Base-by-base conservation (phyloP, 2,888 invertebrate species). In the Colletes collaris region DNA sequence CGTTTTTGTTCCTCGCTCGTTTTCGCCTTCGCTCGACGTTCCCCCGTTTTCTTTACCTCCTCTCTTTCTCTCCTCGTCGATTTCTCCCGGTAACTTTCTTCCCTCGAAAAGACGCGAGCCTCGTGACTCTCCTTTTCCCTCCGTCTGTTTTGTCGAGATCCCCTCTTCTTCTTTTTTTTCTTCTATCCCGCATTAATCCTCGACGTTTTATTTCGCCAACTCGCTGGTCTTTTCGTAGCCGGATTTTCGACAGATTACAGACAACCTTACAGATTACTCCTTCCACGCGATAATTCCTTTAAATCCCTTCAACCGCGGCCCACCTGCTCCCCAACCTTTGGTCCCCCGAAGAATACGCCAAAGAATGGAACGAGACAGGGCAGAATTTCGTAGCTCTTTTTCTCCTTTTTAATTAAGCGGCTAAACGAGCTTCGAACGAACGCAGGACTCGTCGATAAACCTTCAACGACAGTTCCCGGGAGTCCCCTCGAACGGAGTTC, bases 401-500 rank as follows among this genome's bases (percentile, higher is more conserved):
- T 27, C 27, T 27, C 27, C 27, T 27, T 27, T 86, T 85, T 82
- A 84, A 86, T 86, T 85, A 84, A 85, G 73, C 80, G 65, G 55
- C 27, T 74, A 79, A 77, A 72, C 76, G 79, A 83, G 79, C 82
- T 82, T 75, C 72, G 79, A 58, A 67, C 74, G 66, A 73, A 75
- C 69, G 59, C 58, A 68, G 76, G 76, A 65, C 70, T 82, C 73
- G 53, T 69, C 82, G 81, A 82, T 82, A 76, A 84, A 84, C 76
- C 82, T 77, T 81, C 76, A 84, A 81, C 65, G 75, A 82, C 73
- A 75, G 65, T 10, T 5, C 11, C 75, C 64, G 27, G 27, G 27
- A 55, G 27, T 49, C 56, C 63, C 72, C 40, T 49, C 44, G 63
- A 52, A 13, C 37, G 52, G 40, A 40, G 46, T 59, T 56, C 16